Base-by-base conservation (phyloP, 2,113 vertebrate species). In the Pteropus alecto region DNA sequence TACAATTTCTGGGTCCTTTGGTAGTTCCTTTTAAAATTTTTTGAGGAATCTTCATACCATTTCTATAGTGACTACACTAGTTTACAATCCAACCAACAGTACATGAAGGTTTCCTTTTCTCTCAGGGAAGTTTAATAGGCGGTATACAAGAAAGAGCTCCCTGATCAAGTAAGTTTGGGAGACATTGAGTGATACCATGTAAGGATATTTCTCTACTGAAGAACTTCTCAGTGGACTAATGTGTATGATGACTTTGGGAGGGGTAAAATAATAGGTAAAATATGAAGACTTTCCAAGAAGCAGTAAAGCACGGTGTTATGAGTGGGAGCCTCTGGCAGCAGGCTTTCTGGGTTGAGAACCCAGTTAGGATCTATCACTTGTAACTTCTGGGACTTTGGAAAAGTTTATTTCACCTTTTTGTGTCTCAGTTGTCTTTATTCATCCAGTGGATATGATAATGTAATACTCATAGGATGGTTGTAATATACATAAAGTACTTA, bases 91-190 rank as follows among this genome's bases (percentile, higher is more conserved):
- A 15, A 56, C 54, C 54, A 56, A 56, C 16, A 19, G 54, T 56
- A 10, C 19, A 56, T 7, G 19, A 56, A 18, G 6, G 54, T 18
- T 56, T 21, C 54, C 19, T 56, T 56, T 6, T 56, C 5, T 56
- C 33, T 77, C 22, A 43, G 68, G 33, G 33, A 65, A 92, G 41
- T 77, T 68, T 93, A 87, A 67, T 73, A 73, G 73, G n/a, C 74
- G 28, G 87, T 92, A 91, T 70, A 79, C 18, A 92, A 89, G 85
- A 86, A 58, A 84, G 13, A 48, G 6, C 26, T 94, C 61, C 48
- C n/a, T 83, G 19, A 61, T 87, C 35, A 83, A 90, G 79, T 93
- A 86, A 83, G 43, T 71, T 94, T 90, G 61, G 56, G 67, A 92
- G 63, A 61, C 63, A 41, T 7, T 33, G 56, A 68, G 19, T 92